These are phyloP conservation scores for Gila orcuttii DNA, from an alignment of 2,113 vertebrate genomes.

Conservation along the genomic window DNA sequence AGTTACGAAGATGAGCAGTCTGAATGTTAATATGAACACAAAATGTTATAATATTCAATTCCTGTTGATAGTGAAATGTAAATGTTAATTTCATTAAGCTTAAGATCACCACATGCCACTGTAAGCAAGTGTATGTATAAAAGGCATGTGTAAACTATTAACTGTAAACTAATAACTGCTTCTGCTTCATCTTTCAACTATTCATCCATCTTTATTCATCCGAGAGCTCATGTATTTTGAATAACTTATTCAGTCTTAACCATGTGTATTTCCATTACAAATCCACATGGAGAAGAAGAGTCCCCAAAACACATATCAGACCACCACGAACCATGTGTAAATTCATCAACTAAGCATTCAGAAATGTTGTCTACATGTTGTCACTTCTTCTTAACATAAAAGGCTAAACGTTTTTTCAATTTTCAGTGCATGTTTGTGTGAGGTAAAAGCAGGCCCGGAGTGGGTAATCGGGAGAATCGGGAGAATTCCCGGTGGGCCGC, in stretches of 20 bases:
- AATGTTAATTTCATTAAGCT: too few relatives aligned
- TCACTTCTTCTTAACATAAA: too few relatives aligned
- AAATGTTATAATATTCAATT: too few relatives aligned
- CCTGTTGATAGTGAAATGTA: too few relatives aligned
- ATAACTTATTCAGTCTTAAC: not conserved
- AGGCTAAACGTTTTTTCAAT: too few relatives aligned
- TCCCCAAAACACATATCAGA: not conserved
- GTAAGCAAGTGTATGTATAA: not conserved
- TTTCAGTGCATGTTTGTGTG: too few relatives aligned
- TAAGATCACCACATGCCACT: too few relatives aligned
- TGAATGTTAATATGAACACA: not conserved
- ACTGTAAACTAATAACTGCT: not conserved
- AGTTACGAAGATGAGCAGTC: not conserved
- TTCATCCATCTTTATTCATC: not conserved
- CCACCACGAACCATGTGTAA: not conserved
- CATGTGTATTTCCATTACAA: not conserved
- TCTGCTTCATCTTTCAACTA: not conserved
- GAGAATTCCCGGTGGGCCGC: too few relatives aligned
- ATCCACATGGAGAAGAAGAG: not conserved
- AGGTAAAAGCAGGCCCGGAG: too few relatives aligned
- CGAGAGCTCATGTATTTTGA: not conserved
- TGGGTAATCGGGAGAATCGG: too few relatives aligned
- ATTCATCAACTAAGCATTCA: not conserved
- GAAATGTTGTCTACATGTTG: too few relatives aligned
- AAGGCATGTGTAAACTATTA: not conserved